These are phyloP conservation scores for Austrolebias charrua DNA, from an alignment of 2,797 vertebrate genomes.

Conservation along the genomic window DNA sequence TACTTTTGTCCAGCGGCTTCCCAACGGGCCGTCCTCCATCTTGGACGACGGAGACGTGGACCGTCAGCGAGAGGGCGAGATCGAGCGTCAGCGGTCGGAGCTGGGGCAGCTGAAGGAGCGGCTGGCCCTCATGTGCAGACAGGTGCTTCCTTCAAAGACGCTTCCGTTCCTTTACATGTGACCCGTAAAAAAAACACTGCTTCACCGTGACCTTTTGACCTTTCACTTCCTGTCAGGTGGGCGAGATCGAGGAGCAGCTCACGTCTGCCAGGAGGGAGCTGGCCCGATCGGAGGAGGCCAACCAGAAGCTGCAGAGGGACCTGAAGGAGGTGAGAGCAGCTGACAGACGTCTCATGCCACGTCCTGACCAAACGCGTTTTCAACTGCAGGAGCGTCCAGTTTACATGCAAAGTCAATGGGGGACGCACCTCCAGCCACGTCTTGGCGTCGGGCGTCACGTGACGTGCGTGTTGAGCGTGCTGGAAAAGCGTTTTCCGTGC, in stretches of 20 bases:
- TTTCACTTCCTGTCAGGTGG: constrained; percentile 75
- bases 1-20: constrained; percentile 66
- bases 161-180: neutral
- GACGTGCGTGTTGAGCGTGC: no score
- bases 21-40: constrained; percentile 80
- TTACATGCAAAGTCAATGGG: no score
- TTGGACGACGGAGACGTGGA: constrained; percentile 79
- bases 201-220: neutral
- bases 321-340: constrained; percentile 85
- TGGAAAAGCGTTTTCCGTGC: no score
- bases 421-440: no score
- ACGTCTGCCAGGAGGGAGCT: constrained; percentile 88
- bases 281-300: constrained; percentile 88
- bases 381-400: no score
- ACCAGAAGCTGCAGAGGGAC: constrained; percentile 89
- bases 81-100: constrained; percentile 86
- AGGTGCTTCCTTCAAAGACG: constrained; percentile 65
- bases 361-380: no score
- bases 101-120: constrained; percentile 89
- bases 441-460: no score
- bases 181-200: neutral
- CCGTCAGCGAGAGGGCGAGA: constrained; percentile 82
- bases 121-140: constrained; percentile 88
- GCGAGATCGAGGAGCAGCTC: constrained; percentile 91
- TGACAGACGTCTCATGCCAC: constrained; percentile 12